Evolutionary conservation across 2,113 vertebrate species (phyloP).

Genomic region (Centropus unirufus): DNA sequence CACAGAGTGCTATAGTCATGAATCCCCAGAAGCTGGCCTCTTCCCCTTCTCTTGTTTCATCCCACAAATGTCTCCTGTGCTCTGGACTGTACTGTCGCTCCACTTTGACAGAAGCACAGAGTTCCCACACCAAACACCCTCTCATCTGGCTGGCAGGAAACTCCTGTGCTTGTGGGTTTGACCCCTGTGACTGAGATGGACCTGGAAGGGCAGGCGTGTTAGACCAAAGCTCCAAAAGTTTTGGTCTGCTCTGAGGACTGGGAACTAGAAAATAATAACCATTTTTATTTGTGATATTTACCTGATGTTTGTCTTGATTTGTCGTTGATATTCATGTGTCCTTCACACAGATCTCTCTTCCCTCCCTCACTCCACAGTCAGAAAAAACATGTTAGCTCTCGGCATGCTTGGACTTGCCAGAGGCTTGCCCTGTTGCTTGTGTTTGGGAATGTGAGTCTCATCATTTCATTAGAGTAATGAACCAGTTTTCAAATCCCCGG

Average conservation of each 20-base stretch:
- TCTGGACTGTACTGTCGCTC: not conserved
- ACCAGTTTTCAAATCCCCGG: slow-evolving; percentile 19
- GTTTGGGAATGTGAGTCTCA: not conserved
- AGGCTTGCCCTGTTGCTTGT: not conserved
- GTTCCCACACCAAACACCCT: not conserved
- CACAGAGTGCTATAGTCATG: not conserved
- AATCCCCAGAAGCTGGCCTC: not conserved
- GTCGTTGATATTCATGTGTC: not conserved
- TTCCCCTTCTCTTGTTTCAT: not conserved
- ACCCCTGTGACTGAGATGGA: rapidly evolving
- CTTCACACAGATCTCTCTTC: not conserved
- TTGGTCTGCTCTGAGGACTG: not conserved
- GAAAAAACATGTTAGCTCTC: not conserved
- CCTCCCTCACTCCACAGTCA: not conserved
- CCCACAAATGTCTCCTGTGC: not conserved
- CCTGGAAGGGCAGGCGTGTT: not conserved
- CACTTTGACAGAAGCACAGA: not conserved
- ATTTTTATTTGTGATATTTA: not conserved
- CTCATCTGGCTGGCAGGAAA: not conserved
- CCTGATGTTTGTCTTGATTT: not conserved
- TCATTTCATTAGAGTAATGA: slow-evolving; percentile 28
- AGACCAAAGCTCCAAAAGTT: not conserved
- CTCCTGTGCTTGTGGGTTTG: not conserved
- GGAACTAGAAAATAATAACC: not conserved
- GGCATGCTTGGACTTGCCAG: slow-evolving; percentile 6